These are phyloP conservation scores for Diploscapter pachys DNA, from an alignment of 1,140 invertebrate species.

Conservation along the genomic window DNA sequence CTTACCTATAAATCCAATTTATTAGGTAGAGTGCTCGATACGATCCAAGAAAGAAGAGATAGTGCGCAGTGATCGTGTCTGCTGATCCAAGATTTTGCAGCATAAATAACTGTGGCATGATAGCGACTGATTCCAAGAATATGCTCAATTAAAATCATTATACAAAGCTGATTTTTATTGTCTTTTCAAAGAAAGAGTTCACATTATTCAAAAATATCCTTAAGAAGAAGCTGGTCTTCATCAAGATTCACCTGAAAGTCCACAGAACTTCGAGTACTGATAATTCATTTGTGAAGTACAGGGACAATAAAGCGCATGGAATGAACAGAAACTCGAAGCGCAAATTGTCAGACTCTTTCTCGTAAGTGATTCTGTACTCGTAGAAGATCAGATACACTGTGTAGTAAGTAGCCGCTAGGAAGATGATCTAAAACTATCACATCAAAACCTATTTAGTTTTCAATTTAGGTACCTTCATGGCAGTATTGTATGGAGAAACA, in stretches of 20 bases:
- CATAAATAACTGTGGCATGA: too few relatives aligned
- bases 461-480: constrained; percentile 74
- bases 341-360: constrained; percentile 63
- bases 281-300: constrained; percentile 91
- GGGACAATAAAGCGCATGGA: constrained; percentile 78
- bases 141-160: too few relatives aligned
- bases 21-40: too few relatives aligned
- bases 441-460: neutral
- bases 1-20: too few relatives aligned
- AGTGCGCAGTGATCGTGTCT: too few relatives aligned
- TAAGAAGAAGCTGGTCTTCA: too few relatives aligned
- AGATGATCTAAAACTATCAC: constrained; percentile 68
- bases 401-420: constrained; percentile 79
- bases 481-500: constrained; percentile 89
- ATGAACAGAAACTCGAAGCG: constrained; percentile 88
- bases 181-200: too few relatives aligned
- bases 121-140: too few relatives aligned
- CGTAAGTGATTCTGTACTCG: constrained; percentile 76
- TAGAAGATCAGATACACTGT: constrained; percentile 93
- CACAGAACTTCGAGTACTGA: constrained; percentile 75
- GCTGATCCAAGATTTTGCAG: too few relatives aligned
- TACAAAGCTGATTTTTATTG: too few relatives aligned
- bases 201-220: too few relatives aligned
- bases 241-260: constrained; percentile 30
- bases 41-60: too few relatives aligned